A percentile compares a stretch with the other conserved stretches of the same genome.
phyloP scores from a whole-genome alignment of 1,140 invertebrate genomes.

The Dendroctonus valens region DNA sequence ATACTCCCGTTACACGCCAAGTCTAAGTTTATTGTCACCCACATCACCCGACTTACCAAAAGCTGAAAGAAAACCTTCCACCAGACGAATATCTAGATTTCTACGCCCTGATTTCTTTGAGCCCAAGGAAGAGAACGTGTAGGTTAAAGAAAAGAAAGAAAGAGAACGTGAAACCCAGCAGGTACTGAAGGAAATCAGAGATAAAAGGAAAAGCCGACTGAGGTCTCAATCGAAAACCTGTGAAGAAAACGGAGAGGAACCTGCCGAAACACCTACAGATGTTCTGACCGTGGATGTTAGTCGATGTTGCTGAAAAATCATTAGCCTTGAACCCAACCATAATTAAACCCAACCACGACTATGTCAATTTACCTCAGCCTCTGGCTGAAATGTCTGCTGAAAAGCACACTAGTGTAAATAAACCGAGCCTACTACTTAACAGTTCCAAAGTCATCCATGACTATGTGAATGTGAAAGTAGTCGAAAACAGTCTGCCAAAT shows the following conservation, averaged over 20 bases:
- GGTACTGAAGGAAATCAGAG: conserved; percentile 62
- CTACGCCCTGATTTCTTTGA: conserved; percentile 77
- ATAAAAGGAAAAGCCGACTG: conserved; percentile 56
- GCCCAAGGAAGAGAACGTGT: conserved; percentile 66
- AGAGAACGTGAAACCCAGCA: conserved; percentile 63
- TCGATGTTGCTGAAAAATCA: too few species aligned
- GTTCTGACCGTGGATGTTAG: too few species aligned
- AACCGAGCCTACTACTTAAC: conserved; percentile 33
- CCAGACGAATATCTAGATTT: conserved; percentile 65
- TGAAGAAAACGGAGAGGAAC: conserved; percentile 13
- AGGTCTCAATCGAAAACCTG: conserved; percentile 34
- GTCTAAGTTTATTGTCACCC: conserved; percentile 27
- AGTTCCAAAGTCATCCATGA: conserved; percentile 38
- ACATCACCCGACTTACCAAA: conserved; percentile 28
- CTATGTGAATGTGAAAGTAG: conserved; percentile 40
- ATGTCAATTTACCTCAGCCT: conserved; percentile 27
- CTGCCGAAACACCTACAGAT: too few species aligned
- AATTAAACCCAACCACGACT: conserved; percentile 32
- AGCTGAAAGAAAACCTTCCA: conserved; percentile 40
- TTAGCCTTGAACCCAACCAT: not conserved
- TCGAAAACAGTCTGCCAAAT: conserved; percentile 29
- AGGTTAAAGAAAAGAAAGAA: conserved; percentile 67
- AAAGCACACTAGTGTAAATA: conserved; percentile 1
- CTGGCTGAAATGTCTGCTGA: not conserved
- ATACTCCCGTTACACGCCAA: conserved; percentile 28